Percentiles rank a stretch among this genome's conserved stretches.
Conservation (phyloP, 1,140 invertebrate genomes). For the Psilanteris sp. region DNA sequence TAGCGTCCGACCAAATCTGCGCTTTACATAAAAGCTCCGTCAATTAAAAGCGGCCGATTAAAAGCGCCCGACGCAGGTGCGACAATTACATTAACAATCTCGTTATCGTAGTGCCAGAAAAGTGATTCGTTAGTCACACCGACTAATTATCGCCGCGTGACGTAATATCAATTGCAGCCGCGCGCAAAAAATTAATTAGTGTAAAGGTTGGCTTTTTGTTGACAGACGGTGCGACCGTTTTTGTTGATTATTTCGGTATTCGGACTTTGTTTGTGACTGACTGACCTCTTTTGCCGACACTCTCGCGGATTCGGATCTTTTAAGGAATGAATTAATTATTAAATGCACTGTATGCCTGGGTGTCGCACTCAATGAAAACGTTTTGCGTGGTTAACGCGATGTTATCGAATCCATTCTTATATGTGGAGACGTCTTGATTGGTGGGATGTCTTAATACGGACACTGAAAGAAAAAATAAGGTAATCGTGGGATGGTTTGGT, state of each 20-base stretch:
- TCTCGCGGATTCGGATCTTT: too few species aligned
- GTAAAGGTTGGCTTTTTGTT: conserved; percentile 33
- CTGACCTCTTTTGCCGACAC: conserved; percentile 1
- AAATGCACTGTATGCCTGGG: too few species aligned
- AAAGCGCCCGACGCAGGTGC: conserved; percentile 35
- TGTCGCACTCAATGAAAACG: too few species aligned
- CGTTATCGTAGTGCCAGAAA: conserved; percentile 39
- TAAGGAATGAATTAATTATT: too few species aligned
- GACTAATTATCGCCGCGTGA: conserved; percentile 35
- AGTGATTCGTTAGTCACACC: conserved; percentile 52
- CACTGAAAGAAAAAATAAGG: too few species aligned
- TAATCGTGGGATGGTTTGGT: too few species aligned
- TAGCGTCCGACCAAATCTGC: conserved; percentile 31
- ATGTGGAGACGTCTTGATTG: too few species aligned
- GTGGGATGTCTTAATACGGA: too few species aligned
- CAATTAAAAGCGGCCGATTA: conserved; percentile 31
- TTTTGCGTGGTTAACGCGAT: too few species aligned
- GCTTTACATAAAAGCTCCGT: conserved; percentile 46
- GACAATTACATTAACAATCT: conserved; percentile 53
- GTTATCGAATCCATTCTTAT: too few species aligned
- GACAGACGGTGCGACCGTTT: not conserved
- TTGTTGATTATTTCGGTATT: too few species aligned
- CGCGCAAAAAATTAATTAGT: conserved; percentile 39
- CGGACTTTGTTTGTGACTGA: conserved; percentile 5
- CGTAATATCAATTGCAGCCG: conserved; percentile 25